Conservation (phyloP, 2,797 vertebrate species). For the Argyrosomus regius region DNA sequence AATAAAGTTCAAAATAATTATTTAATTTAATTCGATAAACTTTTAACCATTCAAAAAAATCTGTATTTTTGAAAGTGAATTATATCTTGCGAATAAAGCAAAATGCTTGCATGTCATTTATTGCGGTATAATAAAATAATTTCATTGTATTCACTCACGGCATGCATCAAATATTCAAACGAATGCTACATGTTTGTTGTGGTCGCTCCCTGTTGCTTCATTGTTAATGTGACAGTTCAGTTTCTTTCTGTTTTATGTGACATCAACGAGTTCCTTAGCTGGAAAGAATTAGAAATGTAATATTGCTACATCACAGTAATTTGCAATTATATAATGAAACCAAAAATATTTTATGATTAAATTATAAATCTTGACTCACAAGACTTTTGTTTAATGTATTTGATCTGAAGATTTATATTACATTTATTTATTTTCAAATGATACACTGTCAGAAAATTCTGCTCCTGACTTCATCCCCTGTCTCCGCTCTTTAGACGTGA, state of each 20-base stretch:
- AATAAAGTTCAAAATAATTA: not conserved
- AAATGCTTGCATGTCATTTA: not conserved
- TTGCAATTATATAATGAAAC: not conserved
- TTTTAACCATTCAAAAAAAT: not conserved
- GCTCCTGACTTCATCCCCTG: not conserved
- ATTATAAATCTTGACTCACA: not conserved
- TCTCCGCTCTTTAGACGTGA: slow-evolving; percentile 1
- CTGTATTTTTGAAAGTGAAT: not conserved
- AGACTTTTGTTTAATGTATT: not conserved
- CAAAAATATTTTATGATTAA: not conserved
- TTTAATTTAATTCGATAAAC: accelerated
- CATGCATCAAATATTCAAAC: not conserved
- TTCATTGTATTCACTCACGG: not conserved
- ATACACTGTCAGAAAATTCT: not conserved
- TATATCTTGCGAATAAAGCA: not conserved
- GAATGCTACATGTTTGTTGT: not conserved
- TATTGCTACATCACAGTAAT: not conserved
- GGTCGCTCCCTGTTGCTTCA: not conserved
- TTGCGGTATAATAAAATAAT: not conserved
- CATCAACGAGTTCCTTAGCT: not conserved
- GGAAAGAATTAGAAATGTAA: not conserved
- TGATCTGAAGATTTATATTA: not conserved
- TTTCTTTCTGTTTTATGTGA: not conserved
- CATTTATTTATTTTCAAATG: not conserved
- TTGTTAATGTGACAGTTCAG: not conserved